phyloP scores from a whole-genome alignment of 2,113 vertebrate genomes.

The Megaleporinus macrocephalus region DNA sequence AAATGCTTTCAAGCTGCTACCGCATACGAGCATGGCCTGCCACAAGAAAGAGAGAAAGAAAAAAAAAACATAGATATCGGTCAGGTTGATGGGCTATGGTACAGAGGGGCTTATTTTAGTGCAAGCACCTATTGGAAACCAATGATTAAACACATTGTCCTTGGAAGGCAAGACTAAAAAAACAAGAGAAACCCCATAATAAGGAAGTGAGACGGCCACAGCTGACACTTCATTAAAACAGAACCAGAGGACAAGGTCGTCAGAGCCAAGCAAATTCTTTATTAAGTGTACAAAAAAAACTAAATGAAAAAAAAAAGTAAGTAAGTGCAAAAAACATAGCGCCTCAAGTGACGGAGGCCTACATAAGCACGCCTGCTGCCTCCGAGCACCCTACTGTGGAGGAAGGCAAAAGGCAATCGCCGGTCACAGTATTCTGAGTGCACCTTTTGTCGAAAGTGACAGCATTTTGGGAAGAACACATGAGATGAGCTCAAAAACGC shows the following conservation, averaged over 20 bases:
- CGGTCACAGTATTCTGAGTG: conserved; percentile 60
- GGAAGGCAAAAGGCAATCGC: conserved; percentile 53
- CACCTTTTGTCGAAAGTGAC: conserved; percentile 60
- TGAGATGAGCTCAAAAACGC: conserved; percentile 28
- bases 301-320: conserved; percentile 16
- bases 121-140: neutral
- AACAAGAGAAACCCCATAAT: neutral
- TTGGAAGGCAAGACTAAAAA: neutral
- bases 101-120: neutral
- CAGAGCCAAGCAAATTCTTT: conserved; percentile 76
- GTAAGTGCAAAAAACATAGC: conserved; percentile 79
- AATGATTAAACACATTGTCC: neutral
- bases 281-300: conserved; percentile 80
- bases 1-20: neutral
- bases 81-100: neutral
- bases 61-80: neutral
- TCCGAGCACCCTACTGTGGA: conserved; percentile 44
- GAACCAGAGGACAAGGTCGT: neutral
- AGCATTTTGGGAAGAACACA: conserved; percentile 11
- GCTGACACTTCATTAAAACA: neutral
- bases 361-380: conserved; percentile 67
- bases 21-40: neutral
- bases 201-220: neutral
- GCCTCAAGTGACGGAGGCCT: conserved; percentile 68
- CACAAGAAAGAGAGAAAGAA: neutral